Percentiles rank a stretch among this genome's conserved stretches.
These are phyloP conservation scores for Corythaeola cristata DNA, from an alignment of 2,113 vertebrate species.

Conservation along the genomic window DNA sequence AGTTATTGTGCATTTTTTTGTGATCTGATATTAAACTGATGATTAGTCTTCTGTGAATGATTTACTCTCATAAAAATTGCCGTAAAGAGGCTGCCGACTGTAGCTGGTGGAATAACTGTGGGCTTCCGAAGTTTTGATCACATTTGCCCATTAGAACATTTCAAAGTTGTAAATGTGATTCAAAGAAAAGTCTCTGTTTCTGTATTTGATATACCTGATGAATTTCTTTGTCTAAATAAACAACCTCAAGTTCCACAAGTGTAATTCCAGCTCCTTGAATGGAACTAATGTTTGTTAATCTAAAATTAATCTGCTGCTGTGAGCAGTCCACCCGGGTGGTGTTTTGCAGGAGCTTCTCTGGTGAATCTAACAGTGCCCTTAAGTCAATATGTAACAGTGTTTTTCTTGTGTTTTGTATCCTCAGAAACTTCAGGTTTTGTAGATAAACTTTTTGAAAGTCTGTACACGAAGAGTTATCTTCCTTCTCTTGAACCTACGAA, in stretches of 20 bases:
- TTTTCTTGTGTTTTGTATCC: slow-evolving; percentile 42
- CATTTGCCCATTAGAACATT: background rate
- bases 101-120: background rate
- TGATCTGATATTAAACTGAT: background rate
- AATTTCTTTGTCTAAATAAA: background rate
- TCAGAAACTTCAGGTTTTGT: slow-evolving; percentile 97
- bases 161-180: background rate
- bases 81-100: background rate
- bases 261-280: background rate
- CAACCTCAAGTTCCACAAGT: background rate
- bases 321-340: background rate
- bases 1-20: background rate
- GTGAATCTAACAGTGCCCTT: background rate
- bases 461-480: slow-evolving; percentile 93
- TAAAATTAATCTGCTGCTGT: background rate
- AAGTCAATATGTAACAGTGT: background rate
- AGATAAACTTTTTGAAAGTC: slow-evolving; percentile 97
- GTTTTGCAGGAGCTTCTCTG: background rate
- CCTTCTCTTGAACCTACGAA: slow-evolving; percentile 85
- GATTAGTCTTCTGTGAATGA: background rate
- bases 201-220: background rate
- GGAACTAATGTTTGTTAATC: background rate
- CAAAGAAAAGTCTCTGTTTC: background rate
- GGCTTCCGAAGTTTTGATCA: accelerated
- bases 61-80: background rate